Evolutionary conservation across 2,888 invertebrate genomes (phyloP).

Genomic region (Hoplodrina ambigua): DNA sequence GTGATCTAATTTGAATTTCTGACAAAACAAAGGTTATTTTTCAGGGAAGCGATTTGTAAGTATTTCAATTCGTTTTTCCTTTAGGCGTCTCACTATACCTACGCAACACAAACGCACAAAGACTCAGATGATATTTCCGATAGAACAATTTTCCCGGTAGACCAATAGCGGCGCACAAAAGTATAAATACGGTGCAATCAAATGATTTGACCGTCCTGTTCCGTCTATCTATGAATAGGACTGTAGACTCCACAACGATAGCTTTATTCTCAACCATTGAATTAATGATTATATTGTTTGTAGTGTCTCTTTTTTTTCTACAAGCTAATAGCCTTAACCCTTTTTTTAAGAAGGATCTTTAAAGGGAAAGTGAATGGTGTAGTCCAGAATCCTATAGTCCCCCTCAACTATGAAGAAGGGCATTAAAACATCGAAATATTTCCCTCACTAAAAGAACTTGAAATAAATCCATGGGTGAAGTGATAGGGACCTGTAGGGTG

Average conservation of each 20-base stretch:
- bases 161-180: conserved; percentile 32
- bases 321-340: neutral
- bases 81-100: conserved; percentile 14
- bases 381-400: conserved; percentile 1
- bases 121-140: conserved; percentile 19
- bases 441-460: conserved; percentile 39
- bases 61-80: conserved; percentile 43
- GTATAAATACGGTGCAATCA: conserved; percentile 40
- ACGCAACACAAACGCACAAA: conserved; percentile 30
- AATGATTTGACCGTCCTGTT: conserved; percentile 36
- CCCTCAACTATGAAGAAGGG: conserved; percentile 11
- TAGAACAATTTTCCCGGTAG: conserved; percentile 35
- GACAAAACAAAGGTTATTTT: conserved; percentile 30
- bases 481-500: conserved; percentile 70
- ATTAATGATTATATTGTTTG: neutral
- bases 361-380: conserved; percentile 1
- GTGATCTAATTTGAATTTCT: conserved; percentile 27
- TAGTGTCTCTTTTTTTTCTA: neutral
- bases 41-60: conserved; percentile 13
- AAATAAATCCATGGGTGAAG: conserved; percentile 70
- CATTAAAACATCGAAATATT: conserved; percentile 26
- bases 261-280: conserved; percentile 19
- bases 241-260: neutral
- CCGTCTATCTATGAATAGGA: conserved; percentile 5
- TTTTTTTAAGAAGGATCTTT: neutral